phyloP scores from a whole-genome alignment of 1,140 invertebrate genomes.

The Steinernema feltiae region DNA sequence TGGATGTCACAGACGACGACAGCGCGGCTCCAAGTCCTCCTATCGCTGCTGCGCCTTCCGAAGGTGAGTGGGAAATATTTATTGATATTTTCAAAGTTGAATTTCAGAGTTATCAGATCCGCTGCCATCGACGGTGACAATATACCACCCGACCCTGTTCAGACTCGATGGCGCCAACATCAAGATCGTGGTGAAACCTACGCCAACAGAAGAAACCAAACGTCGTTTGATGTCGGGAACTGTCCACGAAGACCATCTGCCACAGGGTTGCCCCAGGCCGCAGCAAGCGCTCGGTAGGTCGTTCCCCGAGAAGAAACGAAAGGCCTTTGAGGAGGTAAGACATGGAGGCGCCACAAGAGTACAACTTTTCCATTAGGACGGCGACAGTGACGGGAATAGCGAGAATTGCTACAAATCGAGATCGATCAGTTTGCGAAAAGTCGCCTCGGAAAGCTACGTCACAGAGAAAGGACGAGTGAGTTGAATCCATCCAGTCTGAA shows the following conservation, averaged over 20 bases:
- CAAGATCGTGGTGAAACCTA: neutral
- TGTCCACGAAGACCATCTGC: neutral
- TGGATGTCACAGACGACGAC: neutral
- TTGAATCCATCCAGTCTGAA: neutral
- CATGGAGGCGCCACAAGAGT: neutral
- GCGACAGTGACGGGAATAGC: neutral
- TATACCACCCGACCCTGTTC: no score
- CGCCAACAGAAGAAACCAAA: neutral
- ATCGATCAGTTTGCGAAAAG: neutral
- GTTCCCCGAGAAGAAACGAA: neutral
- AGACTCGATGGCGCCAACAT: neutral
- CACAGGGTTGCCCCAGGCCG: neutral
- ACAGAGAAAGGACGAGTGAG: neutral
- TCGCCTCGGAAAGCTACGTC: neutral
- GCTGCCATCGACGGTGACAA: no score
- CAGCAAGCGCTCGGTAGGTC: neutral
- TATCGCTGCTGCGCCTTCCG: no score
- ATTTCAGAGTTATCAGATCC: no score
- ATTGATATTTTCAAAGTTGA: no score
- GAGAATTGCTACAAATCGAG: neutral
- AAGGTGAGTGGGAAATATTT: no score
- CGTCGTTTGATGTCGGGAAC: neutral
- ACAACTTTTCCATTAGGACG: neutral
- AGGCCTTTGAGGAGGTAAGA: neutral
- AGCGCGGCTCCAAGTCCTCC: no score